Conservation (phyloP, 2,888 invertebrate genomes). For the Melolontha melolontha region DNA sequence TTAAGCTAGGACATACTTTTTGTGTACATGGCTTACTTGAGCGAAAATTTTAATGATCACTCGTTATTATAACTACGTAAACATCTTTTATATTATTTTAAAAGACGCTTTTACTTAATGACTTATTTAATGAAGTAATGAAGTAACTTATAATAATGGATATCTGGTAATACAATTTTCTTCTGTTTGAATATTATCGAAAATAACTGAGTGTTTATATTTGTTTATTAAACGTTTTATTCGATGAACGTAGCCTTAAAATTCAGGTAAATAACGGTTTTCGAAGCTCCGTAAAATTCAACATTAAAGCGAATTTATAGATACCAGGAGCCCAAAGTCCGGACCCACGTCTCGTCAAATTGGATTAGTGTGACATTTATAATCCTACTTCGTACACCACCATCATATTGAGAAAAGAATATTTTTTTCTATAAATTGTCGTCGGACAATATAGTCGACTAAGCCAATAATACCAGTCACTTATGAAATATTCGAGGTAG, state of each 20-base stretch:
- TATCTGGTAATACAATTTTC: not conserved
- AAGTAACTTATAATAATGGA: no score
- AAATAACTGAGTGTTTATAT: not conserved
- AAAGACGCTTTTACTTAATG: no score
- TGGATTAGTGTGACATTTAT: conserved; percentile 33
- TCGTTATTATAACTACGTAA: no score
- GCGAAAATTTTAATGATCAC: no score
- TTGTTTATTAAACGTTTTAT: not conserved
- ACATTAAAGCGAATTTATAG: conserved; percentile 9
- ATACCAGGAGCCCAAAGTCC: conserved; percentile 10
- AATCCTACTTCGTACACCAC: conserved; percentile 29
- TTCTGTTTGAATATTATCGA: not conserved
- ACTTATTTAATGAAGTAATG: no score
- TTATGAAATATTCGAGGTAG: conserved; percentile 47
- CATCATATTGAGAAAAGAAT: conserved; percentile 39
- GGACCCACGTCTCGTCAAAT: conserved; percentile 37
- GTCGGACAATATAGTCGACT: conserved; percentile 37
- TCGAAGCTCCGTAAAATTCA: conserved; percentile 8
- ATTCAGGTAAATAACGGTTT: conserved; percentile 14
- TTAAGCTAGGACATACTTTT: no score
- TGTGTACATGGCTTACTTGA: no score
- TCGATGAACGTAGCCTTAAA: not conserved
- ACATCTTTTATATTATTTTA: no score
- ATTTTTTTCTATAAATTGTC: conserved; percentile 40
- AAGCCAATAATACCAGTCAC: conserved; percentile 43